These are phyloP conservation scores for Drepana falcataria DNA, from an alignment of 2,888 invertebrate genomes.

Conservation along the genomic window DNA sequence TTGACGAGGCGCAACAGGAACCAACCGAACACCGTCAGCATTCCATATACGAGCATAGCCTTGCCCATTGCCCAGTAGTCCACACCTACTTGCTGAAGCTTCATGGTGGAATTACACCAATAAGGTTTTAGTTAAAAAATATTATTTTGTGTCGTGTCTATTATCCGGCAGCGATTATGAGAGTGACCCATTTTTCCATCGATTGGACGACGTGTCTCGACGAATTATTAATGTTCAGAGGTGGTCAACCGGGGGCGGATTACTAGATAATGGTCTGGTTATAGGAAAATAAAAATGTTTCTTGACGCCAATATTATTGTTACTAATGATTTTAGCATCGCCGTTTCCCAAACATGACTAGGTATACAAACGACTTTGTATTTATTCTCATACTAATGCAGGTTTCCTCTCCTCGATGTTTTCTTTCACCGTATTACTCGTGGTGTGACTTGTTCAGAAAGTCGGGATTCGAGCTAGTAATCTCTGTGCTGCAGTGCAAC, in stretches of 20 bases:
- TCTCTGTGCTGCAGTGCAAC: too few species aligned
- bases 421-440: too few species aligned
- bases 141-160: conserved; percentile 9
- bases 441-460: too few species aligned
- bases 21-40: conserved; percentile 81
- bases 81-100: conserved; percentile 82
- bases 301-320: too few species aligned
- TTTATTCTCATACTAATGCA: too few species aligned
- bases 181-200: conserved; percentile 61
- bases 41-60: conserved; percentile 80
- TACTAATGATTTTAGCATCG: too few species aligned
- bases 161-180: conserved; percentile 28
- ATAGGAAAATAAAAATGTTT: background rate
- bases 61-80: conserved; percentile 83
- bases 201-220: conserved; percentile 40
- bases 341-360: too few species aligned
- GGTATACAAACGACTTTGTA: too few species aligned
- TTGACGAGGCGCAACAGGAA: conserved; percentile 81
- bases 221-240: conserved; percentile 63
- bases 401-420: too few species aligned
- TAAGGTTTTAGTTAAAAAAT: too few species aligned
- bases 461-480: too few species aligned
- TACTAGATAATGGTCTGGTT: conserved; percentile 2
- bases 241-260: conserved; percentile 25
- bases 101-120: conserved; percentile 61